phyloP scores from a whole-genome alignment of 2,888 invertebrate species.

The Lamproptera curius region DNA sequence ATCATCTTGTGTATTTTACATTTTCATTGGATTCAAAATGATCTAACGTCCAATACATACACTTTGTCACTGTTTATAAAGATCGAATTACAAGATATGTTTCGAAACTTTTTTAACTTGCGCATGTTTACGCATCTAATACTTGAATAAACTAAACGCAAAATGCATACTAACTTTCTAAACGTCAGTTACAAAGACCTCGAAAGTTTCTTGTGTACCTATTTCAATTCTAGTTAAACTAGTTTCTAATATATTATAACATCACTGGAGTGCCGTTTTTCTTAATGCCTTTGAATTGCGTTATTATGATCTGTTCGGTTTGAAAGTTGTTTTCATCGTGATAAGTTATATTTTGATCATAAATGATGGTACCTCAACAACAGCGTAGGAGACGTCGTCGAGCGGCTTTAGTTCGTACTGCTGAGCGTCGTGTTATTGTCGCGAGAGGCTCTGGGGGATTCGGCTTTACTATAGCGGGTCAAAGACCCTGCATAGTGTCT shows the following conservation, averaged over 20 bases:
- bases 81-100: no score
- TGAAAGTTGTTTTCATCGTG: no score
- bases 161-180: conserved; percentile 53
- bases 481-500: conserved; percentile 96
- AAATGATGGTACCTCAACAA: conserved; percentile 67
- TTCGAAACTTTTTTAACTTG: no score
- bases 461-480: conserved; percentile 98
- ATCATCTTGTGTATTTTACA: no score
- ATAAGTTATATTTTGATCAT: conserved; percentile 1
- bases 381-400: conserved; percentile 66
- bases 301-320: no score
- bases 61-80: no score
- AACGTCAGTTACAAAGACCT: conserved; percentile 56
- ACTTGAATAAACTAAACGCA: conserved; percentile 8
- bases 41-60: no score
- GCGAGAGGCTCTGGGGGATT: conserved; percentile 92
- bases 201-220: conserved; percentile 52
- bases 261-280: conserved; percentile 8
- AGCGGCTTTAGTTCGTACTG: conserved; percentile 60
- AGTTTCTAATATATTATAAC: conserved; percentile 44
- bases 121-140: no score
- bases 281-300: no score
- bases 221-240: conserved; percentile 60
- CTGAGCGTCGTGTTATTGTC: conserved; percentile 90
- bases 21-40: no score